A percentile compares a stretch with the other conserved stretches of the same genome.
phyloP scores from a whole-genome alignment of 2,113 vertebrate species.

The Ceyx melanurus region DNA sequence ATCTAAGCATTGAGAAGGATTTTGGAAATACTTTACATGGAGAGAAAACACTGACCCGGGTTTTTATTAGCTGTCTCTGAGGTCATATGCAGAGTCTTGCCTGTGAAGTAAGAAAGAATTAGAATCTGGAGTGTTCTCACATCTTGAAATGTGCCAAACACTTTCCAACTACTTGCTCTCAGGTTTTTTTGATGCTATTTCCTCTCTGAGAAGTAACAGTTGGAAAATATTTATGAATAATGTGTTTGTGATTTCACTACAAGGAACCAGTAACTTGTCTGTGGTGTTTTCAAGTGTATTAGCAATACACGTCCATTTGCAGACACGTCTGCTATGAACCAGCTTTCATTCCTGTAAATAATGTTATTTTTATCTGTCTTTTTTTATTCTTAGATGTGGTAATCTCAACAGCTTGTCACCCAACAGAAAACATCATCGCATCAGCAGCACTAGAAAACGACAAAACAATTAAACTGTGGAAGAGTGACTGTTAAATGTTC shows the following conservation, averaged over 20 bases:
- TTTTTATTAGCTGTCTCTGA: background rate
- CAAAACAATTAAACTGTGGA: constrained; percentile 99
- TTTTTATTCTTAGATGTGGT: constrained; percentile 85
- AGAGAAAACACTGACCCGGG: background rate
- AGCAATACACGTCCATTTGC: background rate
- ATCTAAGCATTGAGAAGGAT: background rate
- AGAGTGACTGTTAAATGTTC: constrained; percentile 92
- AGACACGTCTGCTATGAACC: background rate
- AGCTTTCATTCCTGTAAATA: background rate
- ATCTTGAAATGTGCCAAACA: background rate
- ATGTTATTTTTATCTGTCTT: background rate
- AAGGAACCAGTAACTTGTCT: background rate
- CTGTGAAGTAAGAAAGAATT: background rate
- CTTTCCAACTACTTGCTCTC: background rate
- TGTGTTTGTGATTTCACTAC: background rate
- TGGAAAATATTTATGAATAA: background rate
- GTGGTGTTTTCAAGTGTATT: background rate
- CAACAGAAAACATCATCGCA: constrained; percentile 98
- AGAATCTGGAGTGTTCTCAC: background rate
- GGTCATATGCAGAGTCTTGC: background rate
- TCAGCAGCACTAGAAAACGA: constrained; percentile 98
- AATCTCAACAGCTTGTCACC: constrained; percentile 97
- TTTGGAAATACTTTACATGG: background rate
- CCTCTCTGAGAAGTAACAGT: background rate
- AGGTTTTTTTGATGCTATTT: background rate